phyloP scores from a whole-genome alignment of 2,888 invertebrate species.

The Thelaira solivaga region DNA sequence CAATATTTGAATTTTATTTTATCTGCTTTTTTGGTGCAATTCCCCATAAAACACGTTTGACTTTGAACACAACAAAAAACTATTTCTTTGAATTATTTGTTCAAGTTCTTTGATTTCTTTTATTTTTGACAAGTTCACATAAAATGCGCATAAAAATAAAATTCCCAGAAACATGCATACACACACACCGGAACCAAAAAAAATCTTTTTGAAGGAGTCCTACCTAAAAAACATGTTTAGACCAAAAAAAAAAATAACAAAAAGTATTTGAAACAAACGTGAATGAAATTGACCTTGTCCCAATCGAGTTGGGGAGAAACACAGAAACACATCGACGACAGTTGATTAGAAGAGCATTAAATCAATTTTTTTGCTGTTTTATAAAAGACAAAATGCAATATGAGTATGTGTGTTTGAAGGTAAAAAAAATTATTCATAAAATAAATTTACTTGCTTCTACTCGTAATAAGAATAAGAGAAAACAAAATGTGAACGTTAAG shows the following conservation, averaged over 20 bases:
- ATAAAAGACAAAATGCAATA: slow-evolving; percentile 39
- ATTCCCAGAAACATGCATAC: slow-evolving; percentile 7
- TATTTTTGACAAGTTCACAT: slow-evolving; percentile 38
- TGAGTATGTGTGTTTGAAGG: background rate
- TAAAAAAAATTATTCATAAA: background rate
- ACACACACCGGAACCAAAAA: background rate
- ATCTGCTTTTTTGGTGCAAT: slow-evolving; percentile 7
- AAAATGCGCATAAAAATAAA: slow-evolving; percentile 19
- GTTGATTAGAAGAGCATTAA: slow-evolving; percentile 49
- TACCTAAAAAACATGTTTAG: background rate
- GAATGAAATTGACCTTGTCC: slow-evolving; percentile 38
- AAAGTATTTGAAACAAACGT: background rate
- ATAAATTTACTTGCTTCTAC: too few species aligned
- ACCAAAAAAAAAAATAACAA: background rate
- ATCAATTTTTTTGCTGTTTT: slow-evolving; percentile 33
- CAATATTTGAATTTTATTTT: background rate
- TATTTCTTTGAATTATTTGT: slow-evolving; percentile 18
- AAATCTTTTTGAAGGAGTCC: background rate
- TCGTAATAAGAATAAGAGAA: too few species aligned
- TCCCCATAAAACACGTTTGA: background rate
- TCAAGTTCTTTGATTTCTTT: slow-evolving; percentile 27
- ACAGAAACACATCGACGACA: background rate
- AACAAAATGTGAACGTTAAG: slow-evolving; percentile 6
- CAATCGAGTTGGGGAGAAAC: background rate
- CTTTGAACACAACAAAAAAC: background rate